Percentiles rank a stretch among this genome's conserved stretches.
Conservation (phyloP, 2,797 vertebrate genomes). For the Sarcophilus harrisii region DNA sequence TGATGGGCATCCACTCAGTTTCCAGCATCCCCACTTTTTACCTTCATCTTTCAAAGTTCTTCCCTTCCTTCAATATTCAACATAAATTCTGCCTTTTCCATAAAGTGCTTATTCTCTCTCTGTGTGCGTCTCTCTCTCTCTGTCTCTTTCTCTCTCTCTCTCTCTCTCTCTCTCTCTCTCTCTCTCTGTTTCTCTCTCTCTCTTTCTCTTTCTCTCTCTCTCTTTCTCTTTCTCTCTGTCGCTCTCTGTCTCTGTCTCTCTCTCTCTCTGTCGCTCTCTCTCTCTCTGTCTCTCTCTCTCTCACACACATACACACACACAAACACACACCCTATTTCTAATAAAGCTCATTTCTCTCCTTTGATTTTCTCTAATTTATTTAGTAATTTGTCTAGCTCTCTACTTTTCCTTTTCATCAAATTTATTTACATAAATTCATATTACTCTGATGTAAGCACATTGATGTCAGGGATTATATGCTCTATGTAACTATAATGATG, state of each 20-base stretch:
- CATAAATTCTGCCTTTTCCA: not conserved
- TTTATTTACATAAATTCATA: not conserved
- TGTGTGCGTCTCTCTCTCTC: not conserved
- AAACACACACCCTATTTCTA: not conserved
- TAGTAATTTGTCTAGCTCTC: not conserved
- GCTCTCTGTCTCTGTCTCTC: not conserved
- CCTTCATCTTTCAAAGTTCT: not conserved
- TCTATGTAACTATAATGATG: too few species aligned
- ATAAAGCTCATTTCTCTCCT: not conserved
- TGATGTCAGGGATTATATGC: not conserved
- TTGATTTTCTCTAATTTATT: not conserved
- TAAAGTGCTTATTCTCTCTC: not conserved
- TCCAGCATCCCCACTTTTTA: not conserved
- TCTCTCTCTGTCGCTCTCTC: too few species aligned
- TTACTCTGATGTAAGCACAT: not conserved
- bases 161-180: not conserved
- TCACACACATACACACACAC: not conserved
- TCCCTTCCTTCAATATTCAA: not conserved
- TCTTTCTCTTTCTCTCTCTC: not conserved
- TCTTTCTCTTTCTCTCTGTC: not conserved
- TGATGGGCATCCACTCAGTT: too few species aligned
- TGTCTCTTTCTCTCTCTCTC: not conserved
- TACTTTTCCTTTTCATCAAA: not conserved
- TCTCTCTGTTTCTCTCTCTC: not conserved
- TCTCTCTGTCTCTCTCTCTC: too few species aligned